Conservation (phyloP, 2,113 vertebrate species). For the Pteronura brasiliensis region DNA sequence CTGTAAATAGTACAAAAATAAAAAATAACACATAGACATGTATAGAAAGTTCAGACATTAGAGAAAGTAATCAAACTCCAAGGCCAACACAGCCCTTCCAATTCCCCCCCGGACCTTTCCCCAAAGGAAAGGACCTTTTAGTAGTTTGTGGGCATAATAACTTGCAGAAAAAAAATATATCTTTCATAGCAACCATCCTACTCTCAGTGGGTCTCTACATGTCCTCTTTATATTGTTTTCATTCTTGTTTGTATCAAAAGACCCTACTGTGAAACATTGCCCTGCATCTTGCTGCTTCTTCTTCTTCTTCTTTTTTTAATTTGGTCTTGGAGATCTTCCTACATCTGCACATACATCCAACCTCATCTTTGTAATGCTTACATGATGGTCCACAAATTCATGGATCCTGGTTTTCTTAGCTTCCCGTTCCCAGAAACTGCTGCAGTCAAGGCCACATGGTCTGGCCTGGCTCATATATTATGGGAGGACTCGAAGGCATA, state of each 20-base stretch:
- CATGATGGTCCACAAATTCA: neutral
- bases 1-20: conserved; percentile 28
- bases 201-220: neutral
- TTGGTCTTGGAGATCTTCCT: neutral
- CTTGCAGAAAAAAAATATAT: neutral
- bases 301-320: neutral
- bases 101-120: neutral
- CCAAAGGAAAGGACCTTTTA: neutral
- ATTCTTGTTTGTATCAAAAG: neutral
- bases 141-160: neutral
- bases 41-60: neutral
- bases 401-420: neutral
- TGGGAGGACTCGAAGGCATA: neutral
- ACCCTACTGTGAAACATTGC: neutral
- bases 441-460: neutral
- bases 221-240: neutral
- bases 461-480: neutral
- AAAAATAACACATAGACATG: neutral
- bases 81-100: neutral
- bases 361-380: neutral
- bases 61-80: neutral
- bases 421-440: neutral
- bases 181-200: neutral
- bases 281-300: neutral
- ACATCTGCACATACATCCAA: neutral